Conservation (phyloP, 1,140 invertebrate genomes). For the Lepidurus arcticus region DNA sequence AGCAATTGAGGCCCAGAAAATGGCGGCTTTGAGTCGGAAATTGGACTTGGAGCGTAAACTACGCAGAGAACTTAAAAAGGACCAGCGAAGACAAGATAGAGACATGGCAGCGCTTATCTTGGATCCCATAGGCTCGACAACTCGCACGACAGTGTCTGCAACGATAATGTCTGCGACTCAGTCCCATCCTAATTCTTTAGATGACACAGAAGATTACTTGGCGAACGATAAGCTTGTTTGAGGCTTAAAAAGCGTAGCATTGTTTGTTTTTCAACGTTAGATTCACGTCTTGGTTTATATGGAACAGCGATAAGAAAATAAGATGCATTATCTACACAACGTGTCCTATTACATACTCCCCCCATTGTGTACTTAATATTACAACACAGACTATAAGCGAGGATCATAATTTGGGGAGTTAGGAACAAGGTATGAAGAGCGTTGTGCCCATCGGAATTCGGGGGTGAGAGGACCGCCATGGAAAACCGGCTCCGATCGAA, state of each 20-base stretch:
- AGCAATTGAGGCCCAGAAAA: slow-evolving; percentile 10
- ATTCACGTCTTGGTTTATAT: not conserved
- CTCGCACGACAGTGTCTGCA: not conserved
- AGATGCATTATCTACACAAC: slow-evolving; percentile 5
- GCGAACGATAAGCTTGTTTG: not conserved
- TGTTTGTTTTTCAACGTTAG: not conserved
- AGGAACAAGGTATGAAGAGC: slow-evolving; percentile 25
- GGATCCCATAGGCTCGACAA: not conserved
- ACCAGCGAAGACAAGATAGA: not conserved
- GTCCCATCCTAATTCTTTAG: not conserved
- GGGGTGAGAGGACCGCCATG: slow-evolving; percentile 29
- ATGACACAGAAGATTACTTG: not conserved
- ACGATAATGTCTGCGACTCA: not conserved
- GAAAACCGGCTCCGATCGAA: slow-evolving; percentile 4
- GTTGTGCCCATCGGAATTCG: slow-evolving; percentile 28
- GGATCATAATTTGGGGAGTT: slow-evolving; percentile 28
- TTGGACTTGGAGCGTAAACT: not conserved
- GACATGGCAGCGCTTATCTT: not conserved
- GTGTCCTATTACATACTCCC: not conserved
- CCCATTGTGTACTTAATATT: not conserved
- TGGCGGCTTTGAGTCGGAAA: not conserved
- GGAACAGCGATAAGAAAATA: slow-evolving; percentile 8
- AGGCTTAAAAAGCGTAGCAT: not conserved
- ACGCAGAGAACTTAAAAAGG: not conserved
- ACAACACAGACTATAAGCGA: not conserved